Conservation (phyloP, 2,113 vertebrate genomes). For the Mastomys natalensis region DNA sequence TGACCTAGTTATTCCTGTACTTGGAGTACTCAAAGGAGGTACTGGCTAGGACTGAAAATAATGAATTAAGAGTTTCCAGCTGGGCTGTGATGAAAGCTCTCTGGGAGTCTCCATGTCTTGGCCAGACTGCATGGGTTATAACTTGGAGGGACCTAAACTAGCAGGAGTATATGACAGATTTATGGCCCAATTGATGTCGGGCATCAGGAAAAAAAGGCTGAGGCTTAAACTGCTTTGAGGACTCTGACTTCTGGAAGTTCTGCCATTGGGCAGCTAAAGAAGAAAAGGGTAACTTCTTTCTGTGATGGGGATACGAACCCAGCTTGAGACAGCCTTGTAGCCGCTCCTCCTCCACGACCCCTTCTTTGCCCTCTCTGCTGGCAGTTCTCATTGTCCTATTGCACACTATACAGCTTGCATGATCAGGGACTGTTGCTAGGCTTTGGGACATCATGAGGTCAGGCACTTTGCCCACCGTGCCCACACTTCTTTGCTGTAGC, state of each 20-base stretch:
- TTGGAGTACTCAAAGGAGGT: constrained; percentile 79
- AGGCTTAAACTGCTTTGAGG: constrained; percentile 81
- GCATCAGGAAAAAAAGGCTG: constrained; percentile 81
- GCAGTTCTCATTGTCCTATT: neutral
- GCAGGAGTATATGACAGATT: constrained; percentile 83
- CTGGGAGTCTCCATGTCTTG: constrained; percentile 79
- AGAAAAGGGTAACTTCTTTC: constrained; percentile 67
- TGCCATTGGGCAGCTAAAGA: constrained; percentile 71
- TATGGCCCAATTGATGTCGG: constrained; percentile 81
- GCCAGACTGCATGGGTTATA: constrained; percentile 81
- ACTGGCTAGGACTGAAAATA: constrained; percentile 78
- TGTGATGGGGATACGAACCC: constrained; percentile 36
- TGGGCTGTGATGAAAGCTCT: constrained; percentile 85
- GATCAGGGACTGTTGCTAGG: neutral
- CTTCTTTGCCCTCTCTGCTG: neutral
- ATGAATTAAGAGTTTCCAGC: constrained; percentile 83
- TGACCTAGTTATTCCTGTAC: constrained; percentile 75
- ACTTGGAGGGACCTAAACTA: constrained; percentile 81
- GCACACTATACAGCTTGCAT: neutral
- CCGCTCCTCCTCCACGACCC: neutral
- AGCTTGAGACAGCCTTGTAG: neutral
- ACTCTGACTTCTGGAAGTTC: constrained; percentile 71
- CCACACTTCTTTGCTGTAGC: neutral
- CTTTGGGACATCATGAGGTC: neutral
- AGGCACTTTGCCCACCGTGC: too few species aligned